phyloP scores from a whole-genome alignment of 64 coral and sea anemone genomes.

The Platygyra sinensis region DNA sequence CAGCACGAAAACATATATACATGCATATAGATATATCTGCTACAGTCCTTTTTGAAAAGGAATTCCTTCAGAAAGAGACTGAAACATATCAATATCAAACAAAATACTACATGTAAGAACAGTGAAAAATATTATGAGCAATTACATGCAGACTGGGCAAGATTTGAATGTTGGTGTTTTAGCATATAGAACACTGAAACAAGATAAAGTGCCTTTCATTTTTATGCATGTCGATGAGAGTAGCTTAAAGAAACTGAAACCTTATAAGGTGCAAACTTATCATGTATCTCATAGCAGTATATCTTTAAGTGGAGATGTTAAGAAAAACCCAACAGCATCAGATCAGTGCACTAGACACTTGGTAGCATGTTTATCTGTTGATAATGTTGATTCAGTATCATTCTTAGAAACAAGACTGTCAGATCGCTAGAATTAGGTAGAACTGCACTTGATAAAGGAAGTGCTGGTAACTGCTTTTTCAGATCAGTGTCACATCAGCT shows the following conservation, averaged over 20 bases:
- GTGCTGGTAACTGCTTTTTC: constrained; percentile 65
- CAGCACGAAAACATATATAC: too few relatives aligned
- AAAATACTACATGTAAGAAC: too few relatives aligned
- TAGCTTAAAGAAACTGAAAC: constrained; percentile 28
- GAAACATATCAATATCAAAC: too few relatives aligned
- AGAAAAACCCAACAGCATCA: constrained; percentile 50
- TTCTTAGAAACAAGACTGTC: constrained; percentile 49
- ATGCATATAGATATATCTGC: too few relatives aligned
- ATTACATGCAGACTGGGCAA: background rate
- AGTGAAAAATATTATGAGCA: too few relatives aligned
- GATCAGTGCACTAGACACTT: background rate
- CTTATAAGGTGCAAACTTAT: background rate
- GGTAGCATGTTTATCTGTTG: too few relatives aligned
- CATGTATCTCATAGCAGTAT: constrained; percentile 18
- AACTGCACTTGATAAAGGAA: constrained; percentile 36
- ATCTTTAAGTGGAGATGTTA: constrained; percentile 67
- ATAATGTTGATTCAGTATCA: constrained; percentile 43
- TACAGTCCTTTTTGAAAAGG: too few relatives aligned
- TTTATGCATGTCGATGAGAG: constrained; percentile 9
- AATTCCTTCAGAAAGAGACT: too few relatives aligned
- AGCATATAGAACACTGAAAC: constrained; percentile 32
- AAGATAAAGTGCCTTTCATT: constrained; percentile 25
- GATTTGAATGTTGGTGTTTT: constrained; percentile 22
- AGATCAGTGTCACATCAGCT: constrained; percentile 48
- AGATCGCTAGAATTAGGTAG: constrained; percentile 40